Evolutionary conservation across 2,888 invertebrate species (phyloP).

Genomic region (Onthophagus sagittarius): DNA sequence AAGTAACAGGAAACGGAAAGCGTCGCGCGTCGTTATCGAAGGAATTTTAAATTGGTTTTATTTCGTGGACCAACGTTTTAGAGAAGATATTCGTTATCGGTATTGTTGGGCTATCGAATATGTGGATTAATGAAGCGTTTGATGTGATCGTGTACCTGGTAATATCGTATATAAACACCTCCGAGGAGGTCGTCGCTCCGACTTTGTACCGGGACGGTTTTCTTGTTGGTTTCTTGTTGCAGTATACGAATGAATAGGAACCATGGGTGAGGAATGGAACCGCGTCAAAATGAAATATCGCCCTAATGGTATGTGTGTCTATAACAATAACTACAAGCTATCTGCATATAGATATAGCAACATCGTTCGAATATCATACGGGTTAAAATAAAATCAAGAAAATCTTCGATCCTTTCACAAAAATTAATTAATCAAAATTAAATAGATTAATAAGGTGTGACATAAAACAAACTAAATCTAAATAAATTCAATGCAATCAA

Average conservation of each 20-base stretch:
- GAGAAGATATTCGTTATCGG: neutral
- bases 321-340: neutral
- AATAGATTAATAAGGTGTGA: no score
- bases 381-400: neutral
- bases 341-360: neutral
- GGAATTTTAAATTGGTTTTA: neutral
- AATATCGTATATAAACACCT: neutral
- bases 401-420: neutral
- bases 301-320: neutral
- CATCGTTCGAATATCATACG: neutral
- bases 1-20: neutral
- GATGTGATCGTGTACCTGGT: neutral
- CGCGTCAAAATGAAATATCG: neutral
- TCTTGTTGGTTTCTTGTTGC: neutral
- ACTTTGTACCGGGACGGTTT: neutral
- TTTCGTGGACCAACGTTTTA: neutral
- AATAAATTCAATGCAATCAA: neutral
- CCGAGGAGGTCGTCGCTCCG: neutral
- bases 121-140: neutral
- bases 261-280: neutral
- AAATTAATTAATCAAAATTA: no score
- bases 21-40: neutral
- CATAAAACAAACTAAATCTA: neutral
- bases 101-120: neutral
- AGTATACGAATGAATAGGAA: neutral